Evolutionary conservation across 2,113 vertebrate species (phyloP), one percentile per base, ranked within the genome.

Genomic region (Mirounga angustirostris): DNA sequence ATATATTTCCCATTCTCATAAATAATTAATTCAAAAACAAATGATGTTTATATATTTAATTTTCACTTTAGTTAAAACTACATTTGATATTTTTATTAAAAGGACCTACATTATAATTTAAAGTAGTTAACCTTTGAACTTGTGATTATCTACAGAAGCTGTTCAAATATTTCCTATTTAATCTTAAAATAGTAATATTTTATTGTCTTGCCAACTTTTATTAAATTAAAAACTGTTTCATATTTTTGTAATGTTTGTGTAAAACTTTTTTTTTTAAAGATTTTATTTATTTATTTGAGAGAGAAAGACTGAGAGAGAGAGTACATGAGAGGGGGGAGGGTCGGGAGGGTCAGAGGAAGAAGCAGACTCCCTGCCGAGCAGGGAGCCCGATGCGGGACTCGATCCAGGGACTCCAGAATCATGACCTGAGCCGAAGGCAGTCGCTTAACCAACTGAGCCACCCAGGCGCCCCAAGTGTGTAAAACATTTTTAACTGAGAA

Each of bases 11-110:
- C 2, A 95, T 28, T 69, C 59, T 28, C 2, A 58, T 71, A 59
- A 89, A 82, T 67, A 33, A 95, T 63, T 95, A 33, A 95, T 63
- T 95, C 15, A 94, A 69, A 81, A 79, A 13, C 26, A 84, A 54
- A 50, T 78, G 73, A 50, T n/a, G 1, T 73, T 58, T 73, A 71
- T 36, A 43, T 43, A 69, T 81, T 67, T 52, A 87, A 89, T 50
- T 74, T 95, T 94, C 21, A 16, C 10, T 43, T 93, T 56, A 61
- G 19, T 36, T 93, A 80, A 92, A 94, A n/a, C 1, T 83, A 50
- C 1, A 74, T 58, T 59, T 82, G 2, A 74, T 12, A 71, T 3
- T 78, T 79, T 92, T 78, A 76, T 52, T 95, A 56, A 78, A 76
- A 96, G 1, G 7, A 85, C 16, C 11, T 85, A 30, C 7, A 3